Base-by-base conservation (phyloP, 2,797 vertebrate genomes). In the Yasuhikotakia modesta region DNA sequence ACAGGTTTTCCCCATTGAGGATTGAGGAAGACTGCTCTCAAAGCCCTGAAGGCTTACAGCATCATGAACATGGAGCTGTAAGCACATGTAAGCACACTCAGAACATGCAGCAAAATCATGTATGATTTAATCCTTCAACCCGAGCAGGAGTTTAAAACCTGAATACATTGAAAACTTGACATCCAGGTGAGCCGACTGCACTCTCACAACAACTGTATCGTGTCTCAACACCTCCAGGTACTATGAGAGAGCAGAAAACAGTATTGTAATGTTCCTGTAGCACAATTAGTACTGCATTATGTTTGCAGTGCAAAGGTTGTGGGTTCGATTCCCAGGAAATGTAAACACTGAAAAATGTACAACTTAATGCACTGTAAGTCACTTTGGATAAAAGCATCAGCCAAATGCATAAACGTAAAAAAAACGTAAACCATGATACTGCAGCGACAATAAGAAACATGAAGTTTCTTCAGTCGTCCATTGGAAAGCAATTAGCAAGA, bases 1-100 rank as follows among this genome's bases (percentile, higher is more conserved):
- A 87, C 89, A 92, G 66, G 86, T 79, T 0, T 43, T 76, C 2
- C 86, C 81, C 0, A 82, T 77, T 0, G 78, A 73, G 16, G 76
- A 46, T 81, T 88, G 90, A 43, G 79, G 48, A 4, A 78, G 76
- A 0, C 91, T 94, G 14, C 89, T 91, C 79, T 93, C 83, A 81
- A 95, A 96, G n/a, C 92, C 93, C 73, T 94, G 88, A 70, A 94
- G 76, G 81, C 89, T 91, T 74, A 92, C 80, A 3, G 87, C 87
- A 85, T 95, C 92, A 48, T 94, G 94, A 78, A 95, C 93, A 70
- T 95, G 95, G 77, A 96, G 85, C 94, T 96, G 83, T 12, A 61
- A 60, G 64, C 16, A 14, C 6, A 39, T n/a, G 57, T 22, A 75
- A n/a, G n/a, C n/a, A n/a, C n/a, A 13, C 17, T 73, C 58, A 61